Base-by-base conservation (phyloP, 2,888 invertebrate genomes). In the Dascillus cervinus region DNA sequence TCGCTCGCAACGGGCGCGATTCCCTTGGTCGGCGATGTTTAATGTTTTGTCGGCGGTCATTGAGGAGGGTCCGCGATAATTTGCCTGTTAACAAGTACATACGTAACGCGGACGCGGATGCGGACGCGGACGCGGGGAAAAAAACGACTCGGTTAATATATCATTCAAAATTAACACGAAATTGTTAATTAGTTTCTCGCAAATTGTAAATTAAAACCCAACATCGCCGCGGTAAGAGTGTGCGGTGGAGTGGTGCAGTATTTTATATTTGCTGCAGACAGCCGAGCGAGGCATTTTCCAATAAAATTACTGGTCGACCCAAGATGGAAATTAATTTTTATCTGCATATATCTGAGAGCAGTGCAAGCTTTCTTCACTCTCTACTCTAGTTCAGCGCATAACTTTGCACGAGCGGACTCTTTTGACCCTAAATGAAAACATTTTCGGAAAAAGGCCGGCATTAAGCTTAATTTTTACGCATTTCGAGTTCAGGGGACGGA, bases 311-410 rank as follows among this genome's bases (percentile, higher is more conserved):
- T 49, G 47, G 52, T 41, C 47, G 44, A 50, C 50, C 50, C 52
- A 50, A 49, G 55, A 53, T 55, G 55, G 50, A 53, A 55, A 53
- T 55, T 52, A 53, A 53, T 55, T 55, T 55, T 52, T 53, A 52
- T 53, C 55, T 52, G 53, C 53, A 53, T 55, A 52, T 49, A 52
- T 51, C 49, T 47, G 43, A 42, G 41, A 40, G 46, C 36, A 39
- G 27, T 41, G 40, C 36, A 43, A 42, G 42, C 40, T 44, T 43
- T 45, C 41, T 39, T 41, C 34, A 40, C 34, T 37, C 25, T n/a
- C 28, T 32, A 31, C 23, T 15, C 26, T 29, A 38, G 37, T 36
- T 32, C 37, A 26, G 24, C 28, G 33, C 36, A 21, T 38, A 23
- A 36, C 22, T 28, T 11, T 32, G 30, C 31, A 31, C 27, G 34